phyloP scores from a whole-genome alignment of 2,113 vertebrate genomes.

The Laterallus jamaicensis region DNA sequence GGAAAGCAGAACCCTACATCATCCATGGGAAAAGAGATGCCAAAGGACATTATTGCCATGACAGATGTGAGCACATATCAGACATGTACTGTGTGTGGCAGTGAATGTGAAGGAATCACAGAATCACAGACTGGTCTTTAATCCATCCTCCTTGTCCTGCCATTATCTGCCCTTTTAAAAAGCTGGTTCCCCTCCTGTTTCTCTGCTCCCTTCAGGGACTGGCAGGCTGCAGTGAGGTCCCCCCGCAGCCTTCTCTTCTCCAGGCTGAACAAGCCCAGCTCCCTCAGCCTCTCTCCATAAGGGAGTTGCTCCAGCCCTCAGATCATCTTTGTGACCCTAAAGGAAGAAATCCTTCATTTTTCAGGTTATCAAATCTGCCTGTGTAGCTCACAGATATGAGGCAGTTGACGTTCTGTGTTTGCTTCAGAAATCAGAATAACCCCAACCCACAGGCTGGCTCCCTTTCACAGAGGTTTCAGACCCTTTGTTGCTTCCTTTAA shows the following conservation, averaged over 20 bases:
- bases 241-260: too few species aligned
- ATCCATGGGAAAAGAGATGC: background rate
- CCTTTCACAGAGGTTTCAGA: background rate
- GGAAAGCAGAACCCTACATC: background rate
- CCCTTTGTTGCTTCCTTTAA: background rate
- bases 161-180: too few species aligned
- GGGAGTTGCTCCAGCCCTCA: too few species aligned
- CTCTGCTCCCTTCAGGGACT: too few species aligned
- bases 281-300: too few species aligned
- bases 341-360: background rate
- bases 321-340: too few species aligned
- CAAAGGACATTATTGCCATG: background rate
- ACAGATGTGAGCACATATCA: background rate
- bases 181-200: too few species aligned
- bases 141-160: too few species aligned
- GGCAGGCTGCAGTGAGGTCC: too few species aligned
- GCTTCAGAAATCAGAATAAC: constrained; percentile 13
- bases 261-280: too few species aligned
- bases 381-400: background rate
- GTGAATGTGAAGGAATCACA: background rate
- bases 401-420: background rate
- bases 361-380: background rate
- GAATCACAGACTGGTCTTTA: too few species aligned
- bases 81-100: background rate
- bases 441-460: background rate